phyloP scores from a whole-genome alignment of 2,797 vertebrate species.

The Balearica regulorum region DNA sequence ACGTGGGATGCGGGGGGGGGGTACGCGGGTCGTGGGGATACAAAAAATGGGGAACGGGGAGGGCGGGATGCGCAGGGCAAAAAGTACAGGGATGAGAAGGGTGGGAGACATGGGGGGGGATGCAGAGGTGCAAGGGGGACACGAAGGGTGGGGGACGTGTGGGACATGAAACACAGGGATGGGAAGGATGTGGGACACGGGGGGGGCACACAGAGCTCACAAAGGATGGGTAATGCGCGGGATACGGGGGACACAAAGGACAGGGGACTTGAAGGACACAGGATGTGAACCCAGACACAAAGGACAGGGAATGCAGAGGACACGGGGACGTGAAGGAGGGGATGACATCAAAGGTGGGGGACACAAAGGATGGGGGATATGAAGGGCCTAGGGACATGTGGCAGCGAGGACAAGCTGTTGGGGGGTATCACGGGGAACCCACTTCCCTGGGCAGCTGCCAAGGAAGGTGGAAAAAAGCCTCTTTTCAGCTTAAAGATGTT shows the following conservation, averaged over 20 bases:
- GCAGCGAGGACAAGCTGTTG: background rate
- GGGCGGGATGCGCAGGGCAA: too few species aligned
- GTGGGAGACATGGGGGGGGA: background rate
- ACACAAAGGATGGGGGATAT: background rate
- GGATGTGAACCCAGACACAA: background rate
- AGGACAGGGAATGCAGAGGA: background rate
- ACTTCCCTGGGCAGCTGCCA: background rate
- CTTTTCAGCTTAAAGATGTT: background rate
- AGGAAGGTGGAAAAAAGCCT: background rate
- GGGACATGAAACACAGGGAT: background rate
- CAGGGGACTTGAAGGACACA: background rate
- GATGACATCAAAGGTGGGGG: background rate
- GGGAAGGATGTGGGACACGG: background rate
- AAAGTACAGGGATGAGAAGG: background rate
- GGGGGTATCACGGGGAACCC: fast-evolving
- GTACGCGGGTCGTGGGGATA: background rate
- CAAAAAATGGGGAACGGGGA: background rate
- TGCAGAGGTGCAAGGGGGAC: background rate
- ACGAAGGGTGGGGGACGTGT: background rate
- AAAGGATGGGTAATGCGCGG: background rate
- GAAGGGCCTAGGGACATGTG: background rate
- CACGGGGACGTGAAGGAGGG: background rate
- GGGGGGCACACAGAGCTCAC: background rate
- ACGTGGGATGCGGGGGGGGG: background rate
- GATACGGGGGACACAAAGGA: background rate